phyloP scores from a whole-genome alignment of 2,797 vertebrate genomes.

The Ispidina picta region DNA sequence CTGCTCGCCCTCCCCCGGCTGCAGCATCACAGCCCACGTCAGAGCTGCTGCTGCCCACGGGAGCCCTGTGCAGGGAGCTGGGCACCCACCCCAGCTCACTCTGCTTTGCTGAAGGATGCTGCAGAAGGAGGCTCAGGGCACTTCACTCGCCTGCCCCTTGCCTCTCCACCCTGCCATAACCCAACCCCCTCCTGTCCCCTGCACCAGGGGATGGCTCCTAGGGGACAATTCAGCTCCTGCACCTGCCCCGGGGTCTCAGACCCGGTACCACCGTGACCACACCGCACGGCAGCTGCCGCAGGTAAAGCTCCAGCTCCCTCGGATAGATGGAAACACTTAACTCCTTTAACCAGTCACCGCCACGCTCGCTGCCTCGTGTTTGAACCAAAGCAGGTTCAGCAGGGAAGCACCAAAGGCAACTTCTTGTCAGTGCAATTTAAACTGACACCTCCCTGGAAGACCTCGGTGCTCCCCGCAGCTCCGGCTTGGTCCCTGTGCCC shows the following conservation, averaged over 20 bases:
- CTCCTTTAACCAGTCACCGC: not conserved
- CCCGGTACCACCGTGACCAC: fast-evolving
- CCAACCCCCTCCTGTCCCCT: not conserved
- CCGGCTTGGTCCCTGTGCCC: no score
- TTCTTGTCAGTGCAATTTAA: not conserved
- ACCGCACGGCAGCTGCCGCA: not conserved
- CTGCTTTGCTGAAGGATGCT: not conserved
- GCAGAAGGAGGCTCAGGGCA: not conserved
- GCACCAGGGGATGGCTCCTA: fast-evolving
- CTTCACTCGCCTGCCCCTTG: fast-evolving
- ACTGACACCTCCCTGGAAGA: no score
- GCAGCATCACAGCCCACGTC: not conserved
- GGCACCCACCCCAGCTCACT: not conserved
- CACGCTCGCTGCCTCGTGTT: not conserved
- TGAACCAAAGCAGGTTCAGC: conserved; percentile 20
- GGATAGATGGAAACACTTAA: not conserved
- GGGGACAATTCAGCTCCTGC: not conserved
- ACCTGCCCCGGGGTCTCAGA: fast-evolving
- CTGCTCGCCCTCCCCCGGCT: fast-evolving
- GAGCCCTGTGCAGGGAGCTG: not conserved
- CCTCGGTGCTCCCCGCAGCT: no score
- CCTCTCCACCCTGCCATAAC: not conserved
- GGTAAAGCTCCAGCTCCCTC: not conserved
- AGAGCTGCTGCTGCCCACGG: fast-evolving
- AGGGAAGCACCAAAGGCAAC: not conserved